These are phyloP conservation scores for Drosophila meridiana DNA, from an alignment of 2,888 invertebrate species.

Conservation along the genomic window DNA sequence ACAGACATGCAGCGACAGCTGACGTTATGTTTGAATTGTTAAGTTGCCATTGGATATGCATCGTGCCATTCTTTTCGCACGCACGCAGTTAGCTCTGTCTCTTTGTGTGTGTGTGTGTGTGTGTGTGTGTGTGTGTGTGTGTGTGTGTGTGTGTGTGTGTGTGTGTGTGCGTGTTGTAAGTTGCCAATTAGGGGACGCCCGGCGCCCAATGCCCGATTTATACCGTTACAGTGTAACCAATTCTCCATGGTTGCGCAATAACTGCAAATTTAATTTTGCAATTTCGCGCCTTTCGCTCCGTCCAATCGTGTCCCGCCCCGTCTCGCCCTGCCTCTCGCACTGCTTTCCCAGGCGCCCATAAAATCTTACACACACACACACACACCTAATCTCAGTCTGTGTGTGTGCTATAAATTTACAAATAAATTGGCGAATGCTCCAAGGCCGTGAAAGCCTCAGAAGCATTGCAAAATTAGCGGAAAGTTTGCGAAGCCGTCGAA, in stretches of 20 bases:
- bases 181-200: constrained; percentile 56
- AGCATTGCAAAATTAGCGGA: constrained; percentile 55
- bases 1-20: constrained; percentile 19
- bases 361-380: constrained; percentile 42
- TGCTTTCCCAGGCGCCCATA: constrained; percentile 47
- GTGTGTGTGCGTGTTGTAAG: constrained; percentile 25
- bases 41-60: constrained; percentile 40
- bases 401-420: constrained; percentile 64
- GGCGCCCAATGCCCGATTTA: constrained; percentile 58
- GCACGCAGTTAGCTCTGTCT: neutral
- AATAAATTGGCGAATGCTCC: constrained; percentile 64
- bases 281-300: constrained; percentile 67
- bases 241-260: constrained; percentile 81
- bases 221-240: constrained; percentile 74
- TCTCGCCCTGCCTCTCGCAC: neutral
- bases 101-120: constrained; percentile 12
- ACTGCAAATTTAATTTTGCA: constrained; percentile 79
- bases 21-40: constrained; percentile 37
- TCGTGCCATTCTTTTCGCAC: constrained; percentile 10
- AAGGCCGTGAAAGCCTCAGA: constrained; percentile 57
- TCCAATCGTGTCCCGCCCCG: neutral
- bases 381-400: constrained; percentile 50
- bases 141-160: constrained; percentile 16
- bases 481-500: constrained; percentile 21
- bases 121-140: constrained; percentile 17